Percentiles rank a stretch among this genome's conserved stretches.
Conservation (phyloP, 2,888 invertebrate species). For the Leptinotarsa haldemani region DNA sequence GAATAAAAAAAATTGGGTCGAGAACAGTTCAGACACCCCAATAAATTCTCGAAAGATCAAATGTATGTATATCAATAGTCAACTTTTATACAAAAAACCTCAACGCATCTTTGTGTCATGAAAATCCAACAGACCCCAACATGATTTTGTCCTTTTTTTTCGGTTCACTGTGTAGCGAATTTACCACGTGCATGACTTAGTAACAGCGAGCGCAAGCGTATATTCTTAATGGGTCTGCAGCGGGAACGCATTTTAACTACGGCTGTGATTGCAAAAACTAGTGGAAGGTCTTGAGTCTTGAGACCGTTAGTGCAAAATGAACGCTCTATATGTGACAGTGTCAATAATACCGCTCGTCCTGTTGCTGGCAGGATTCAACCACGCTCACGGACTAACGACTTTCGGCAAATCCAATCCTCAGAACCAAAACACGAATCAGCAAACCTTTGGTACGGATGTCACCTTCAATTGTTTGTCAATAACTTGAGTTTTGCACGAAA, state of each 20-base stretch:
- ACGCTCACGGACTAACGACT: slow-evolving; percentile 65
- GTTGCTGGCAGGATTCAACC: slow-evolving; percentile 66
- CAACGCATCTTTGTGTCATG: no score
- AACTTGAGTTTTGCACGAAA: slow-evolving; percentile 48
- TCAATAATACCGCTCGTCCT: slow-evolving; percentile 69
- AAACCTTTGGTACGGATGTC: slow-evolving; percentile 57
- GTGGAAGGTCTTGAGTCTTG: slow-evolving; percentile 38
- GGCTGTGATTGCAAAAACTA: slow-evolving; percentile 58
- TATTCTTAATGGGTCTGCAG: slow-evolving; percentile 50
- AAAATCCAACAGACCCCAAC: no score
- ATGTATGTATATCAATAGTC: no score
- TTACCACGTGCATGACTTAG: slow-evolving; percentile 58
- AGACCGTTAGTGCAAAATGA: slow-evolving; percentile 57
- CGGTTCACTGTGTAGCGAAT: slow-evolving; percentile 35
- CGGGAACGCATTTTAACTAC: slow-evolving; percentile 56
- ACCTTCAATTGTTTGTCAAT: slow-evolving; percentile 40
- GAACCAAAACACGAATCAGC: slow-evolving; percentile 43
- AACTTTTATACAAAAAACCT: no score
- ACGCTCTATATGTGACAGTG: slow-evolving; percentile 65
- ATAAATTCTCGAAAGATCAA: no score
- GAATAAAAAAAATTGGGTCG: no score
- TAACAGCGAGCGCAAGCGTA: slow-evolving; percentile 55
- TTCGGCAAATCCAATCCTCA: slow-evolving; percentile 63
- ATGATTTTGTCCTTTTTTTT: background rate
- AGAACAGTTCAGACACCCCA: no score